Evolutionary conservation across 2,888 invertebrate genomes (phyloP).

Genomic region (Tryphoninae sp.): DNA sequence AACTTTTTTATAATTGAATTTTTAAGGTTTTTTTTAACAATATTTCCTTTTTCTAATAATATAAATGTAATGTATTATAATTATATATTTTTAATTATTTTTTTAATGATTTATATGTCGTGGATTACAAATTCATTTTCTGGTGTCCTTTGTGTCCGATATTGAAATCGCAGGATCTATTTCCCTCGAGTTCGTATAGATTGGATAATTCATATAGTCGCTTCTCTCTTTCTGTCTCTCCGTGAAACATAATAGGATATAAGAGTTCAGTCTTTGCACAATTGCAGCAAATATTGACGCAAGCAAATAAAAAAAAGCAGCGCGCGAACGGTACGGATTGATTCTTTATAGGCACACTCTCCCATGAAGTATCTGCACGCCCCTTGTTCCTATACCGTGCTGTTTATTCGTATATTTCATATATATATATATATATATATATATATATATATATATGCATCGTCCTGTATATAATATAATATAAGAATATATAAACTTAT

Average conservation of each 20-base stretch:
- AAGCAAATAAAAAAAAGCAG: constrained; percentile 60
- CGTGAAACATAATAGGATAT: constrained; percentile 39
- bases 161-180: background rate
- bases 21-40: background rate
- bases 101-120: background rate
- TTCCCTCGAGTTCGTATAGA: background rate
- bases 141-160: background rate
- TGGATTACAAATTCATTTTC: too few species aligned
- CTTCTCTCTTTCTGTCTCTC: constrained; percentile 24
- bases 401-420: constrained; percentile 9
- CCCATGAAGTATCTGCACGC: constrained; percentile 53
- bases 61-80: background rate
- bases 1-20: background rate
- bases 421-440: constrained; percentile 37
- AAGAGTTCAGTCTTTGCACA: constrained; percentile 71
- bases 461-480: constrained; percentile 24
- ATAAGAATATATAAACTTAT: constrained; percentile 34
- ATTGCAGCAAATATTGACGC: constrained; percentile 78
- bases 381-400: constrained; percentile 38
- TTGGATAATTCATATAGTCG: constrained; percentile 70
- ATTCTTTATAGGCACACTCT: constrained; percentile 73
- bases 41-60: background rate
- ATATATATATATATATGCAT: constrained; percentile 30
- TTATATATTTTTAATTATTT: background rate
- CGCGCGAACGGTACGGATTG: constrained; percentile 73